Evolutionary conservation across 2,113 vertebrate genomes (phyloP).

Genomic region (Machaerirhynchus nigripectus): DNA sequence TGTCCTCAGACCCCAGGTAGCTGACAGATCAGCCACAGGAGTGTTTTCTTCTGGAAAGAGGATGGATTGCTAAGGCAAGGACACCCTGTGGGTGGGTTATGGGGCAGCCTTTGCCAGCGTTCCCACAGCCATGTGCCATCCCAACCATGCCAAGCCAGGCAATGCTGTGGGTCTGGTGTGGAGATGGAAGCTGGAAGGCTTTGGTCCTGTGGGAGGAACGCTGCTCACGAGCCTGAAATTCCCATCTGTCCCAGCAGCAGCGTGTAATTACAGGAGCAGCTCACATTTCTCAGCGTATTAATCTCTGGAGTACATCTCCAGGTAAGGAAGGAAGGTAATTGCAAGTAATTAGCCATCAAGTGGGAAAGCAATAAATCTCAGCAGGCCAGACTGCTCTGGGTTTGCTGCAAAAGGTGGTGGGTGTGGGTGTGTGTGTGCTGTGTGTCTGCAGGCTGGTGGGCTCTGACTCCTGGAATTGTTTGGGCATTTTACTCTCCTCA

Average conservation of each 20-base stretch:
- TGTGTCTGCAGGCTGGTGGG: not conserved
- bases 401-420: not conserved
- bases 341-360: not conserved
- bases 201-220: not conserved
- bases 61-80: not conserved
- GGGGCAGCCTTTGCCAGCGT: not conserved
- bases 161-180: not conserved
- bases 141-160: not conserved
- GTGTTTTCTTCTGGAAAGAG: not conserved
- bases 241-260: not conserved
- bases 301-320: not conserved
- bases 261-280: not conserved
- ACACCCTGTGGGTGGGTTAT: not conserved
- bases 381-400: not conserved
- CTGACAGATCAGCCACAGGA: not conserved
- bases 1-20: not conserved
- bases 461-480: not conserved
- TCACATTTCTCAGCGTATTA: not conserved
- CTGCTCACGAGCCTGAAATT: not conserved
- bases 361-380: not conserved
- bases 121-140: not conserved
- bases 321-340: not conserved
- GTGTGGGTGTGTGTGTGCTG: accelerated
- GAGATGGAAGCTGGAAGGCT: not conserved
- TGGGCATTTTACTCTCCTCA: not conserved